phyloP scores from a whole-genome alignment of 2,888 invertebrate species.

The Diadegma fenestrale region DNA sequence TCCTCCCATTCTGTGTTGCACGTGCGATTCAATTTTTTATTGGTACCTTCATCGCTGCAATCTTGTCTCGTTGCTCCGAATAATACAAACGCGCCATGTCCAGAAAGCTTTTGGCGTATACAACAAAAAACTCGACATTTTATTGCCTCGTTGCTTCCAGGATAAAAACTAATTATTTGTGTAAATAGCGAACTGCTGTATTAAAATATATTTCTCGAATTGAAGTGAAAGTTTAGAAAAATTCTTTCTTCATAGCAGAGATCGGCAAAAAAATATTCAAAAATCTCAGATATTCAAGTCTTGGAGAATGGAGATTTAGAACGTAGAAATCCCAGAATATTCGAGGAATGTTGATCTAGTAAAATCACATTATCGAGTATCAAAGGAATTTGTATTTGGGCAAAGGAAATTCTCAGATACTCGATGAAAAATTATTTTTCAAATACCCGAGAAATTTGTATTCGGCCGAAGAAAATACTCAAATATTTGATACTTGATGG shows the following conservation, averaged over 20 bases:
- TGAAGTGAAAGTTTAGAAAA: background rate
- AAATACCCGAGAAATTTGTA: no score
- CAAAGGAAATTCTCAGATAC: no score
- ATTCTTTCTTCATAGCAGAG: background rate
- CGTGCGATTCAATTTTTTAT: conserved; percentile 36
- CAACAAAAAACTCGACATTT: background rate
- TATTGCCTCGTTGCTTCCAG: background rate
- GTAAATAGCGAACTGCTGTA: background rate
- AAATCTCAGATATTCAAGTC: no score
- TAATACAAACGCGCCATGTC: background rate
- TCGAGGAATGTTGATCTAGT: no score
- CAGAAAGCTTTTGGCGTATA: conserved; percentile 11
- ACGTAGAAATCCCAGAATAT: no score
- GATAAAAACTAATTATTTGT: conserved; percentile 11
- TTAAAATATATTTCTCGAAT: background rate
- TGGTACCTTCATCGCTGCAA: background rate
- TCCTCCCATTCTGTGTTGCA: conserved; percentile 22
- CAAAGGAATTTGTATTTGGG: no score
- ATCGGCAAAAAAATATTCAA: no score
- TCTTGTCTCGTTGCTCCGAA: conserved; percentile 11
- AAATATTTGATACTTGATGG: no score
- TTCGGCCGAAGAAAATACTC: no score
- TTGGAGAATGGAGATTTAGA: no score
- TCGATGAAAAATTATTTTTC: no score
- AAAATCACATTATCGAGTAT: no score